These are phyloP conservation scores for Cerceris rybyensis DNA, from an alignment of 2,888 invertebrate genomes.

Conservation along the genomic window DNA sequence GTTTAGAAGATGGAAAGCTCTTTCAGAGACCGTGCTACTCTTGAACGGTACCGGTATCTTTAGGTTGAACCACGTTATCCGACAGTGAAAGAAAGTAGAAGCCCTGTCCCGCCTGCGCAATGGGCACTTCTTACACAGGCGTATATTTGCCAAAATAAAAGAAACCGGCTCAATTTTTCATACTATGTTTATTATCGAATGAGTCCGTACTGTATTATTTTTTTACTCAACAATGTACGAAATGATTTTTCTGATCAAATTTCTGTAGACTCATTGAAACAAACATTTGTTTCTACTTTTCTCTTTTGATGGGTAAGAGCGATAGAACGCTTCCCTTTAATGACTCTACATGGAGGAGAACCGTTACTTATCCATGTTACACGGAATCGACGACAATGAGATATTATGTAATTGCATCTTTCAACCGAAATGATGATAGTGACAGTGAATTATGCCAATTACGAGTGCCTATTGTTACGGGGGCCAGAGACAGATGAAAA, in stretches of 20 bases:
- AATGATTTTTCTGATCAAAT: neutral
- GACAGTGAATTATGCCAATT: conserved; percentile 19
- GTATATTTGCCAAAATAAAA: conserved; percentile 13
- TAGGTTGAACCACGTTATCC: conserved; percentile 79
- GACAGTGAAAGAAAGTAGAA: conserved; percentile 73
- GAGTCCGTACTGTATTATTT: conserved; percentile 14
- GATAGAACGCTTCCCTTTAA: neutral
- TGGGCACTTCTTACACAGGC: conserved; percentile 70
- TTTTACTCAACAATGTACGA: neutral
- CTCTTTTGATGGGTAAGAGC: neutral
- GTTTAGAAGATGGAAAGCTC: conserved; percentile 66
- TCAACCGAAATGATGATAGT: neutral
- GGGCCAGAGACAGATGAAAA: conserved; percentile 73
- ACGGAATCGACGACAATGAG: neutral
- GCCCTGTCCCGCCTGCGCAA: conserved; percentile 78
- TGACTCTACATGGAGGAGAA: neutral
- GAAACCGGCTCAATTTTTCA: conserved; percentile 11
- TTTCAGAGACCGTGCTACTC: conserved; percentile 81
- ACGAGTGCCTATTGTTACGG: conserved; percentile 78
- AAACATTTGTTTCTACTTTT: neutral
- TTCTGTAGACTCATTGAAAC: neutral
- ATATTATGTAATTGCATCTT: neutral
- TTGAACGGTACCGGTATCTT: conserved; percentile 76
- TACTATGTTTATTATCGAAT: conserved; percentile 36
- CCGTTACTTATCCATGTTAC: neutral